Conservation (phyloP, 37 sponge, comb jelly and placozoan genomes). For the Sycon ciliatum region DNA sequence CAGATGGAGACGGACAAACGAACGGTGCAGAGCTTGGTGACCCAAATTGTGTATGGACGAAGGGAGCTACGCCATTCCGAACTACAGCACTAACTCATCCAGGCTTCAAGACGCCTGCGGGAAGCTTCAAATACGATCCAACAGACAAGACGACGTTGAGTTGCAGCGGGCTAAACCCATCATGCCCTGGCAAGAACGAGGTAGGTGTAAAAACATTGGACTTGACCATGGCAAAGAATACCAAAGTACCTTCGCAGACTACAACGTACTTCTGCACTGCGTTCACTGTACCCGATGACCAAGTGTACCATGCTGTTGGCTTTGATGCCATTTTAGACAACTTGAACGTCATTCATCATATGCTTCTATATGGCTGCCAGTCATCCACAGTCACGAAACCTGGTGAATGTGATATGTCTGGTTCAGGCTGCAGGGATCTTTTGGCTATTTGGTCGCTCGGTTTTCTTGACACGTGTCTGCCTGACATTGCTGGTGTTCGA, state of each 20-base stretch:
- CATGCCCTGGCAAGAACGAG: too few relatives aligned
- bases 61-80: background rate
- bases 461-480: background rate
- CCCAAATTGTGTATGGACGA: background rate
- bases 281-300: background rate
- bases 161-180: background rate
- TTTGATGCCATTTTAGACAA: background rate
- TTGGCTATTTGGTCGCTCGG: background rate
- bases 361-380: background rate
- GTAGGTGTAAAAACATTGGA: background rate
- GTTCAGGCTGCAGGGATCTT: background rate
- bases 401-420: background rate
- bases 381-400: background rate
- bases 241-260: background rate
- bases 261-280: background rate
- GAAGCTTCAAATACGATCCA: background rate
- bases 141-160: background rate
- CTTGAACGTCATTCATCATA: background rate
- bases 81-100: too few relatives aligned
- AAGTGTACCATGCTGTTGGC: background rate
- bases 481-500: background rate
- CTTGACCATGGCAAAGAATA: background rate
- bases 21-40: slow-evolving; percentile 18
- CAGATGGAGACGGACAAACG: slow-evolving; percentile 13
- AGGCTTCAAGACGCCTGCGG: background rate